Conservation (phyloP, 2,888 invertebrate species). For the Ectemnius lituratus region DNA sequence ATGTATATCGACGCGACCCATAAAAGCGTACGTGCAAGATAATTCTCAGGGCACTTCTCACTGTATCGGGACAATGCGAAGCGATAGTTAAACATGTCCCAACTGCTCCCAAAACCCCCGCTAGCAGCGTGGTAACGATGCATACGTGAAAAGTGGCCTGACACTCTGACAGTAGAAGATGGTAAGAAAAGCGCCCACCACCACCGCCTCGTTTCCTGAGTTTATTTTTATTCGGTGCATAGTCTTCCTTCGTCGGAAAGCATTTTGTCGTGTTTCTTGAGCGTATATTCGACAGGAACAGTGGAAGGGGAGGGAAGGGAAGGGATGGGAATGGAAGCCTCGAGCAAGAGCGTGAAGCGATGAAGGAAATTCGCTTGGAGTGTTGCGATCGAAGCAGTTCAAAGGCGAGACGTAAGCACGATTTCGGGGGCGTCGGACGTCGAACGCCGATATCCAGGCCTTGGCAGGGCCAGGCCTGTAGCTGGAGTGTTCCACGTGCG, state of each 20-base stretch:
- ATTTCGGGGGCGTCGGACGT: neutral
- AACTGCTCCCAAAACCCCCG: no score
- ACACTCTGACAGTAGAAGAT: neutral
- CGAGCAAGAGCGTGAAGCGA: constrained; percentile 15
- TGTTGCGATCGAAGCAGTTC: constrained; percentile 21
- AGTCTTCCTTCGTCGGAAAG: neutral
- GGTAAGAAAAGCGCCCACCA: no score
- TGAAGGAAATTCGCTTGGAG: constrained; percentile 33
- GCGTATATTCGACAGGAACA: neutral
- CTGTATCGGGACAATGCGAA: neutral
- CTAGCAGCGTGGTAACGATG: neutral
- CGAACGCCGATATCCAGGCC: neutral
- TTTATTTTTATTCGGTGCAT: neutral
- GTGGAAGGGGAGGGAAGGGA: neutral
- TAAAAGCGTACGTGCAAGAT: constrained; percentile 1
- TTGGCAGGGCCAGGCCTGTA: constrained; percentile 13
- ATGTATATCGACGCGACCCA: constrained; percentile 9
- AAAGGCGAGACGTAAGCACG: constrained; percentile 9
- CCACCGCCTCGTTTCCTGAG: neutral
- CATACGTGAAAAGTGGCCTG: neutral
- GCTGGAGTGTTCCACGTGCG: constrained; percentile 63
- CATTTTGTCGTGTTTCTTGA: neutral
- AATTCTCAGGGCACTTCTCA: neutral
- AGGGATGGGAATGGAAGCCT: neutral
- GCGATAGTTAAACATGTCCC: neutral